Conservation (phyloP, 2,888 invertebrate genomes). For the Suillia variegata region DNA sequence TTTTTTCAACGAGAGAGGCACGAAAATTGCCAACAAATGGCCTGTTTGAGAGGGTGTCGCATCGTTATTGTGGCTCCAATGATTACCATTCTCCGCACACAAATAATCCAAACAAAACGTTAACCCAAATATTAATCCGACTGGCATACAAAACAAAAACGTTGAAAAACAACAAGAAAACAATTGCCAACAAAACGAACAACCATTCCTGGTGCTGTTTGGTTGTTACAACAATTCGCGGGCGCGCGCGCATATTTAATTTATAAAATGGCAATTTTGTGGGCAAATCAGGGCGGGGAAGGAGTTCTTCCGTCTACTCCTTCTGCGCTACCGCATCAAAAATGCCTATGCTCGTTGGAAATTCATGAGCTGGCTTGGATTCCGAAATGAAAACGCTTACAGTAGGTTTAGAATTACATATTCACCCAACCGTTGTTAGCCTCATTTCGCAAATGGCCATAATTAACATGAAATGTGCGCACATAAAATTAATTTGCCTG, state of each 20-base stretch:
- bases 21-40: slow-evolving; percentile 52
- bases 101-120: not conserved
- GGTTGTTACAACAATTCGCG: slow-evolving; percentile 4
- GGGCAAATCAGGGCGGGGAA: not conserved
- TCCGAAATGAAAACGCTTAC: not conserved
- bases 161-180: not conserved
- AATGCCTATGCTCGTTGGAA: slow-evolving; percentile 9
- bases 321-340: not conserved
- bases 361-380: slow-evolving; percentile 5
- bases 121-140: not conserved
- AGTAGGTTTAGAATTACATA: too few relatives aligned
- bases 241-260: slow-evolving; percentile 10
- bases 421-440: not conserved
- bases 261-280: slow-evolving; percentile 1
- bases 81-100: not conserved
- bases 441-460: not conserved
- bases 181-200: not conserved
- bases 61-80: slow-evolving; percentile 19
- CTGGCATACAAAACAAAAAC: not conserved
- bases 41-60: slow-evolving; percentile 51
- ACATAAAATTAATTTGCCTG: slow-evolving; percentile 6
- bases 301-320: not conserved
- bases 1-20: slow-evolving; percentile 23
- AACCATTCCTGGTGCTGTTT: not conserved
- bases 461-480: slow-evolving; percentile 4